Conservation (phyloP, 2,888 invertebrate genomes). For the Isotomurus palustris region DNA sequence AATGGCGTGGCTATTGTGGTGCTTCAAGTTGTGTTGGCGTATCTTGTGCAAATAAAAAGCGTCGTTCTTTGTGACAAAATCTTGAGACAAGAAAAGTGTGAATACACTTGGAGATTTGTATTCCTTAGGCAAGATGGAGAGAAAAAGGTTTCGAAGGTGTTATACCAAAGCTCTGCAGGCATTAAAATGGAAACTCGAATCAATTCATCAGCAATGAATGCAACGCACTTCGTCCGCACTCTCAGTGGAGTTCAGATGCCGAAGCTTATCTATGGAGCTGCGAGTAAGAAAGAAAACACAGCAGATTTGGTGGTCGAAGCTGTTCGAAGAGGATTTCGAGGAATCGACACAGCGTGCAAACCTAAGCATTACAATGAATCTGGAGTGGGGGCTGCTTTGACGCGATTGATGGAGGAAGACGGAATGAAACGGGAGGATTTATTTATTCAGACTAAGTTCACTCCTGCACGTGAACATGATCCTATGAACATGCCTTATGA, state of each 20-base stretch:
- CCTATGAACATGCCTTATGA: slow-evolving; percentile 42
- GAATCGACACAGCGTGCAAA: slow-evolving; percentile 44
- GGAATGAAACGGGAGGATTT: slow-evolving; percentile 16
- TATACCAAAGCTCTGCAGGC: neutral
- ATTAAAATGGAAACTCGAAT: neutral
- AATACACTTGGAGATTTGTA: too few species aligned
- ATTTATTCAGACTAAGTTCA: slow-evolving; percentile 43
- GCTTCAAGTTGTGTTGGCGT: too few species aligned
- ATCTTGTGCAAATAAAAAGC: too few species aligned
- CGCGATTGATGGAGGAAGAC: slow-evolving; percentile 13
- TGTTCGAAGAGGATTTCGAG: slow-evolving; percentile 35
- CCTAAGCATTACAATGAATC: slow-evolving; percentile 44
- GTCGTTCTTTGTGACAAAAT: too few species aligned
- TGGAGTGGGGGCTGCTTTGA: slow-evolving; percentile 34
- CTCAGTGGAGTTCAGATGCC: slow-evolving; percentile 39
- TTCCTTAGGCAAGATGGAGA: too few species aligned
- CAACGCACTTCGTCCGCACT: slow-evolving; percentile 32
- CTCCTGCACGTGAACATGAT: slow-evolving; percentile 43
- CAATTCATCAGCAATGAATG: neutral
- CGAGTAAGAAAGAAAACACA: slow-evolving; percentile 43
- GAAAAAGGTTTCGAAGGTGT: too few species aligned
- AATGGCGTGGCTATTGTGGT: too few species aligned
- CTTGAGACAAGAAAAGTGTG: too few species aligned
- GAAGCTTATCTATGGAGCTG: slow-evolving; percentile 43
- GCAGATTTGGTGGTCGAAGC: slow-evolving; percentile 37